A percentile compares a stretch with the other conserved stretches of the same genome.
phyloP scores from a whole-genome alignment of 2,888 invertebrate genomes.

The Hypsopygia costalis region DNA sequence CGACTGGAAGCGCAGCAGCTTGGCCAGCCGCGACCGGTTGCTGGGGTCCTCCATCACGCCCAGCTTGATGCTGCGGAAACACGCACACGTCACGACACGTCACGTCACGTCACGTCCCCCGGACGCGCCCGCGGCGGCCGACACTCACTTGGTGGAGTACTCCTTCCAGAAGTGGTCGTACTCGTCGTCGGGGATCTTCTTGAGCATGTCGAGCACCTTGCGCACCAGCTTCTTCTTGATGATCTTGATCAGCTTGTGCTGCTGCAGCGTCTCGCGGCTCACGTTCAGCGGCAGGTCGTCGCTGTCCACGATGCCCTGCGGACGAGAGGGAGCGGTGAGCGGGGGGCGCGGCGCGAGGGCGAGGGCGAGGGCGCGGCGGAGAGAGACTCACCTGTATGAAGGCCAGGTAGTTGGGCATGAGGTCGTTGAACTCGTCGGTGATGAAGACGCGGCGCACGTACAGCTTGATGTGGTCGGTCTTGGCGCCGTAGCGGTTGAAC shows the following conservation, averaged over 20 bases:
- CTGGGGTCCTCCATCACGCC: constrained; percentile 99
- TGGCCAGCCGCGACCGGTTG: constrained; percentile 97
- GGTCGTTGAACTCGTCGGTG: constrained; percentile 99
- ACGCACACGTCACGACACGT: neutral
- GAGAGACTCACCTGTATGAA: constrained; percentile 85
- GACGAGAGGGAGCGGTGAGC: constrained; percentile 87
- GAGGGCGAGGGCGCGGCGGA: constrained; percentile 90
- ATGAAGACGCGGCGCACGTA: constrained; percentile 99
- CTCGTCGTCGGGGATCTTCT: constrained; percentile 94
- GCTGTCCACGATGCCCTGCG: constrained; percentile 95
- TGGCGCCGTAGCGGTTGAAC: constrained; percentile 97
- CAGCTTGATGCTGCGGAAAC: constrained; percentile 86
- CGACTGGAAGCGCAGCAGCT: constrained; percentile 94
- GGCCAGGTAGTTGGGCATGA: constrained; percentile 98
- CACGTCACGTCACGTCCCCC: neutral
- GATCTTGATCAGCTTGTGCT: constrained; percentile 98
- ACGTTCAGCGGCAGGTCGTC: constrained; percentile 99
- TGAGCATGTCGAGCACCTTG: constrained; percentile 98
- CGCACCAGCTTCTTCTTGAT: constrained; percentile 99
- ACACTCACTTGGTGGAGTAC: constrained; percentile 94
- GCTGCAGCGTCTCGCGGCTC: constrained; percentile 98
- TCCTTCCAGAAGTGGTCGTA: constrained; percentile 99
- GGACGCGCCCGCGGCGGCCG: neutral
- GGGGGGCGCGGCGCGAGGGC: constrained; percentile 86
- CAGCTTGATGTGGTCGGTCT: constrained; percentile 96